Evolutionary conservation across 2,888 invertebrate species (phyloP).

Genomic region (Drosophila picticornis): DNA sequence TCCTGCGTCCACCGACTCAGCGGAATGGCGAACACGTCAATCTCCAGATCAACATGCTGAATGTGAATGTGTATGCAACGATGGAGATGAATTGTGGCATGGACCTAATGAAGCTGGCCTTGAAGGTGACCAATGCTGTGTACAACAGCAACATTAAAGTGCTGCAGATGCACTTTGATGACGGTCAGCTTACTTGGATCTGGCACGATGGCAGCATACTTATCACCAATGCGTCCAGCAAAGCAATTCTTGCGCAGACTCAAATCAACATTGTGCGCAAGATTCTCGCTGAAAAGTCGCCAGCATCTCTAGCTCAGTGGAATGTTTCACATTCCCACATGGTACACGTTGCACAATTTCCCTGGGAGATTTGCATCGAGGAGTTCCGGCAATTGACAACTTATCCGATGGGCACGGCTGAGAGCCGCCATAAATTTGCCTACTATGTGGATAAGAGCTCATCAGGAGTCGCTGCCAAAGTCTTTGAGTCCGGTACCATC

Average conservation of each 20-base stretch:
- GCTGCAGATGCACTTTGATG: constrained; percentile 32
- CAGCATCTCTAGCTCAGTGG: not conserved
- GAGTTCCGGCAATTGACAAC: constrained; percentile 21
- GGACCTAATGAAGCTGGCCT: constrained; percentile 11
- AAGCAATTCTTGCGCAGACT: constrained; percentile 15
- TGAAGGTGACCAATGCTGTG: constrained; percentile 3
- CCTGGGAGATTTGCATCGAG: constrained; percentile 39
- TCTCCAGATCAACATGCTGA: constrained; percentile 30
- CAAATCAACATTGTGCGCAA: constrained; percentile 18
- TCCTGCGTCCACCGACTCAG: constrained; percentile 31
- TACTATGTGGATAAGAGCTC: constrained; percentile 46
- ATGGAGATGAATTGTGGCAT: constrained; percentile 23
- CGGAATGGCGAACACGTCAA: constrained; percentile 9
- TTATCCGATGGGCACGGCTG: constrained; percentile 3
- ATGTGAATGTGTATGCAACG: constrained; percentile 25
- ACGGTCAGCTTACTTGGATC: constrained; percentile 42
- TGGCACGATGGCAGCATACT: constrained; percentile 51
- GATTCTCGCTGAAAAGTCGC: not conserved
- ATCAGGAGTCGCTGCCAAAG: constrained; percentile 43
- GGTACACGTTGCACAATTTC: constrained; percentile 20
- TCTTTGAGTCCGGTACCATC: constrained; percentile 42
- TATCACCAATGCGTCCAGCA: constrained; percentile 41
- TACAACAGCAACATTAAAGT: constrained; percentile 40
- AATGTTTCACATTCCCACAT: constrained; percentile 12
- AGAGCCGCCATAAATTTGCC: constrained; percentile 2